Evolutionary conservation across 1,140 invertebrate species (phyloP), one percentile per base, ranked within the genome.

Genomic region (Solenopsis fugax): DNA sequence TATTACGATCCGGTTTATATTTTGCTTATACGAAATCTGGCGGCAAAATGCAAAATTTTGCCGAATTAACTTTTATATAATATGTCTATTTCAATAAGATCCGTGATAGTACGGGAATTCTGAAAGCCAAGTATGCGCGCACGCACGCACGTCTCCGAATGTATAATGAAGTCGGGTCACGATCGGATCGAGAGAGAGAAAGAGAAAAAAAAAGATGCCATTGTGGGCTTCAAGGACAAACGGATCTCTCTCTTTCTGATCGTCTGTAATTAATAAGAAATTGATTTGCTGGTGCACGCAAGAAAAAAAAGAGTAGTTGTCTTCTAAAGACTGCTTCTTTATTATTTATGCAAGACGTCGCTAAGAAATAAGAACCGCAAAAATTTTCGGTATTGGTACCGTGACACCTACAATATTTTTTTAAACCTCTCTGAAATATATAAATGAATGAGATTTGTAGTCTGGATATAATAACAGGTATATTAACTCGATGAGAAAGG

Each of bases 151-250:
- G 21, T 41, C 67, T 62, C 56, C 67, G 58, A 87, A 75, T 88
- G 56, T 84, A 87, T 88, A 88, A 88, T 88, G 45, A 45, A 88
- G 64, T 50, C 34, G 4, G 67, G 41, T 67, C 71, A 54, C 71
- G 52, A 84, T 41, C 24, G 4, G 29, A 52, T 41, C 29, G 48
- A 54, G 21, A 81, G 21, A 81, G 50, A 78, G 50, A 54, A 29
- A 56, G 54, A 56, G 7, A 56, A 24, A 82, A 72, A 71, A 52
- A 71, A 48, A n/a, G 37, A 73, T 82, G 2, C 12, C 24, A 82
- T 82, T 82, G 67, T 82, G 9, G 54, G 13, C 67, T 12, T 73
- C 80, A 82, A 73, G 80, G 67, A 73, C 4, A 82, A 56, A 73
- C 78, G 24, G 78, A 72, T 72, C 37, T 58, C 69, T 80, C 45